Base-by-base conservation (phyloP, 1,140 invertebrate species). In the Drosophila nebulosa region DNA sequence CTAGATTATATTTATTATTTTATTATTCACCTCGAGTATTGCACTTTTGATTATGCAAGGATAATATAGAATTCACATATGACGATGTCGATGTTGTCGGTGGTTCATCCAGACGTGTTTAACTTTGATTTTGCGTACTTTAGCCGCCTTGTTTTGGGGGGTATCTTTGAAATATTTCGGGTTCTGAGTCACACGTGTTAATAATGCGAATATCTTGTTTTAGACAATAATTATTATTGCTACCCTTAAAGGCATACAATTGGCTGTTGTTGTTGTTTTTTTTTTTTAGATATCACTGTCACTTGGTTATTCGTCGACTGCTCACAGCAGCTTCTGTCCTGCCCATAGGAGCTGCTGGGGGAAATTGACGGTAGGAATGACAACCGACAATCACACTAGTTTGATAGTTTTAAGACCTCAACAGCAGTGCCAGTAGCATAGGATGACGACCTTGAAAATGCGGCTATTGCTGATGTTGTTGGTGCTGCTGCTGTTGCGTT, bases 171-270 rank as follows among this genome's bases (percentile, higher is more conserved):
- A 56, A 10, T 57, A 56, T 27, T 53, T 75, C 65, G 58, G 50
- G 57, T 59, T 66, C 57, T 58, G 30, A 59, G 51, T 64, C 71
- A 22, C 74, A 74, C 16, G 71, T 10, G 16, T 46, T 46, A 55
- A 30, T 55, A 55, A 55, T 32, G 18, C n/a, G 27, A 16, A 57
- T 52, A 32, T 52, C 39, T 57, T 64, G 63, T n/a, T 78, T 90
- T 7, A 89, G 57, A n/a, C 90, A 76, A 59, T 89, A 84, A 27
- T 89, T 85, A 55, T 70, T 74, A 36, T 76, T 80, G 14, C 67
- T 71, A 1, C 59, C 67, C 32, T 77, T 74, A 32, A 70, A 74
- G 46, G 63, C 70, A 36, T 69, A 39, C 7, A 57, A 68, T 14
- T 30, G 51, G 42, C 6, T 30, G 27, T 30, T 30, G 27, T 30